Conservation (phyloP, 2,797 vertebrate species). For the Spinus olivaceus region DNA sequence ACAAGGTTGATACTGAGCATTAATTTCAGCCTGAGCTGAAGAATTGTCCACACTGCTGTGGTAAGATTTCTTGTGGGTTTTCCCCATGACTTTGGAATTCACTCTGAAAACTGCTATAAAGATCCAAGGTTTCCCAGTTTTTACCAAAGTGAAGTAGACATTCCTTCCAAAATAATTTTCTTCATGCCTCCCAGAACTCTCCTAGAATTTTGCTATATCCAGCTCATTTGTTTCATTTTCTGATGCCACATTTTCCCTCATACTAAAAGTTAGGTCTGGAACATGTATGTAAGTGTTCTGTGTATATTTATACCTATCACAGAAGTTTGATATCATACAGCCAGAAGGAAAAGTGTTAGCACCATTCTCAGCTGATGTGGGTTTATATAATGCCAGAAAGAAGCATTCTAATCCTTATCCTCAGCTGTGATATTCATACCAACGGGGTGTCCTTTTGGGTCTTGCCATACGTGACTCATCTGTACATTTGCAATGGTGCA, state of each 20-base stretch:
- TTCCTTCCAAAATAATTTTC: background rate
- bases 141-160: background rate
- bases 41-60: background rate
- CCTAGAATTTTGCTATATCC: background rate
- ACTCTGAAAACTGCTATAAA: background rate
- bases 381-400: background rate
- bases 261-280: background rate
- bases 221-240: background rate
- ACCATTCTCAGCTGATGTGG: background rate
- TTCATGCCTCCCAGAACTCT: background rate
- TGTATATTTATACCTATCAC: background rate
- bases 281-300: background rate
- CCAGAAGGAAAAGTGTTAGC: background rate
- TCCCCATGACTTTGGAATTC: background rate
- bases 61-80: background rate
- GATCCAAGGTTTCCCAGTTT: background rate
- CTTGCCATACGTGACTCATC: background rate
- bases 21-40: background rate
- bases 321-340: background rate
- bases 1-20: background rate
- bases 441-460: background rate
- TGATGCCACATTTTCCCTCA: background rate
- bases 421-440: background rate
- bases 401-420: background rate
- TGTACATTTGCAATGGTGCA: background rate